Evolutionary conservation across 2,888 invertebrate species (phyloP).

Genomic region (Palloptera scutellata): DNA sequence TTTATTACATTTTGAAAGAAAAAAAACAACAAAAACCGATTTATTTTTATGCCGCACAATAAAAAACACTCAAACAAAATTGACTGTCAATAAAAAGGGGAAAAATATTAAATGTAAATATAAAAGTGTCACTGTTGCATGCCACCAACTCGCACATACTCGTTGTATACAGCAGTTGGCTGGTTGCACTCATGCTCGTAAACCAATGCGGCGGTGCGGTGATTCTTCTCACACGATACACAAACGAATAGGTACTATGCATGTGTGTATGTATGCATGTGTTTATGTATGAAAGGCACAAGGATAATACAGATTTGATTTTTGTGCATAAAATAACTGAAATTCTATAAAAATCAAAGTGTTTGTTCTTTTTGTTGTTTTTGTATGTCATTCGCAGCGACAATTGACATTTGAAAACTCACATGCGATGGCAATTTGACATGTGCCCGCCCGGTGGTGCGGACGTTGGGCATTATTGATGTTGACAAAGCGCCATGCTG

Average conservation of each 20-base stretch:
- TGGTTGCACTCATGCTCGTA: too few species aligned
- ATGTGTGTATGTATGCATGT: too few species aligned
- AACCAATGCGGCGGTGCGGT: too few species aligned
- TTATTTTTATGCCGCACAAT: conserved; percentile 39
- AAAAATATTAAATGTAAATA: conserved; percentile 21
- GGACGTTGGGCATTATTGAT: background rate
- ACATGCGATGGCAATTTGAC: background rate
- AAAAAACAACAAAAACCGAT: conserved; percentile 4
- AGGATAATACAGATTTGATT: background rate
- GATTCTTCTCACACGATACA: too few species aligned
- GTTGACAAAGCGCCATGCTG: too few species aligned
- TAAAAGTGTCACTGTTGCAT: conserved; percentile 20
- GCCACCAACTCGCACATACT: background rate
- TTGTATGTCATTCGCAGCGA: background rate
- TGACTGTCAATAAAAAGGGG: conserved; percentile 15
- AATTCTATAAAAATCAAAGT: background rate
- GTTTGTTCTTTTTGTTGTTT: background rate
- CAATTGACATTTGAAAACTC: background rate
- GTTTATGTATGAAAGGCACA: background rate
- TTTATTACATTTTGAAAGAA: background rate
- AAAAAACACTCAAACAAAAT: conserved; percentile 31
- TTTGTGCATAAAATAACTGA: conserved; percentile 4
- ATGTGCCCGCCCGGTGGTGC: background rate
- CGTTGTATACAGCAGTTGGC: too few species aligned
- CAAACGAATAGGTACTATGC: too few species aligned